Conservation (phyloP, 1,140 invertebrate genomes). For the Cydia fagiglandana region DNA sequence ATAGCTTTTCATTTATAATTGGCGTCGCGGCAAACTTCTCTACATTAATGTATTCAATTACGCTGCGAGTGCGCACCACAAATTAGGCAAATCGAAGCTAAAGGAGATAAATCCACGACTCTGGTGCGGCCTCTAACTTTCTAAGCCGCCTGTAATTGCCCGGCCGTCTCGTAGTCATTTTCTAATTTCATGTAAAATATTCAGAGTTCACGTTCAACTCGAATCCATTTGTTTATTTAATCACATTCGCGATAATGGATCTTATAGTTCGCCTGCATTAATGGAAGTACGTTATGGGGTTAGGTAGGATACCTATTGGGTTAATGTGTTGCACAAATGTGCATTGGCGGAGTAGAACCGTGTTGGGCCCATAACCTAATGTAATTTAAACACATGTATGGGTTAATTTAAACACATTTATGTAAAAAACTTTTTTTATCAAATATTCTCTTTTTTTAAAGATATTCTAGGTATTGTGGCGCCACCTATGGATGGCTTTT, state of each 20-base stretch:
- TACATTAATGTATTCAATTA: constrained; percentile 60
- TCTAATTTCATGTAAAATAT: constrained; percentile 47
- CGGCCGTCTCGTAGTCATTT: constrained; percentile 52
- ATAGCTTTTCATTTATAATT: constrained; percentile 43
- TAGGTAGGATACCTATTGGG: no score
- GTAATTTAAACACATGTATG: no score
- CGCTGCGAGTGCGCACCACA: constrained; percentile 39
- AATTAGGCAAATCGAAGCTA: constrained; percentile 59
- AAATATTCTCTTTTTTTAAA: no score
- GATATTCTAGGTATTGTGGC: no score
- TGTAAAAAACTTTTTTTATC: no score
- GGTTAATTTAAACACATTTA: no score
- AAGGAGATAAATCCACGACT: constrained; percentile 62
- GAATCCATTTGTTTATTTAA: constrained; percentile 54
- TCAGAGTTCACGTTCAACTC: constrained; percentile 42
- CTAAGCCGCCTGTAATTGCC: constrained; percentile 63
- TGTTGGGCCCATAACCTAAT: no score
- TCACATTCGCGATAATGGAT: constrained; percentile 32
- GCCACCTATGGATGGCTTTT: no score
- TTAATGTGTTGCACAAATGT: no score
- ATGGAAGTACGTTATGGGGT: not conserved
- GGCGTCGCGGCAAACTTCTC: constrained; percentile 44
- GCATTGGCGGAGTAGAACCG: no score
- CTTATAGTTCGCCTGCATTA: constrained; percentile 13
- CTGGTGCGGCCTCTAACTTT: constrained; percentile 52